Evolutionary conservation across 2,113 vertebrate species (phyloP).

Genomic region (Apodemus sylvaticus): DNA sequence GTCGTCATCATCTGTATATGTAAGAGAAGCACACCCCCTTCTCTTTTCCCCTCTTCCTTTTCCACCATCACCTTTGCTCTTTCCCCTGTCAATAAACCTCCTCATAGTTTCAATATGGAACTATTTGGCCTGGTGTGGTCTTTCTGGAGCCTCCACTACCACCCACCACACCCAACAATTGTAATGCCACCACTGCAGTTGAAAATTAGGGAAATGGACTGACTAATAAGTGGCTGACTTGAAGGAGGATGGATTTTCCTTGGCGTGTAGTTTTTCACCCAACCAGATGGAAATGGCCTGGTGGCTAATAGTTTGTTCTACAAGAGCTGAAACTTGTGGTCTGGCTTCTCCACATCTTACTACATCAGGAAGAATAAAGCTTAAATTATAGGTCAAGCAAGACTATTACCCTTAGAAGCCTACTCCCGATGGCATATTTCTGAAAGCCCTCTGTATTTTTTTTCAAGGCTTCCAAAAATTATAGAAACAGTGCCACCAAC

Average conservation of each 20-base stretch:
- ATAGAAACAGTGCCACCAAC: background rate
- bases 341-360: background rate
- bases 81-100: too few species aligned
- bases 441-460: background rate
- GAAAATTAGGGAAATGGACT: background rate
- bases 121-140: too few species aligned
- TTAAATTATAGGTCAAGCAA: background rate
- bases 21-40: too few species aligned
- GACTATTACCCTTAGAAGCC: background rate
- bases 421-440: rapidly evolving
- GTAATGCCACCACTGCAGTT: too few species aligned
- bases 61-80: too few species aligned
- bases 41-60: too few species aligned
- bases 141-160: too few species aligned
- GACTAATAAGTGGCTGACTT: background rate
- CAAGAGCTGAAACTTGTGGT: background rate
- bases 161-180: too few species aligned
- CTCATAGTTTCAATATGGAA: too few species aligned
- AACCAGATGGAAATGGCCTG: background rate
- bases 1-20: too few species aligned
- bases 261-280: background rate
- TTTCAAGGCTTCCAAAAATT: background rate
- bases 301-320: background rate
- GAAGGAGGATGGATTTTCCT: background rate
- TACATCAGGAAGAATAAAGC: background rate